phyloP scores from a whole-genome alignment of 2,113 vertebrate genomes.

The Myrmecobius fasciatus region DNA sequence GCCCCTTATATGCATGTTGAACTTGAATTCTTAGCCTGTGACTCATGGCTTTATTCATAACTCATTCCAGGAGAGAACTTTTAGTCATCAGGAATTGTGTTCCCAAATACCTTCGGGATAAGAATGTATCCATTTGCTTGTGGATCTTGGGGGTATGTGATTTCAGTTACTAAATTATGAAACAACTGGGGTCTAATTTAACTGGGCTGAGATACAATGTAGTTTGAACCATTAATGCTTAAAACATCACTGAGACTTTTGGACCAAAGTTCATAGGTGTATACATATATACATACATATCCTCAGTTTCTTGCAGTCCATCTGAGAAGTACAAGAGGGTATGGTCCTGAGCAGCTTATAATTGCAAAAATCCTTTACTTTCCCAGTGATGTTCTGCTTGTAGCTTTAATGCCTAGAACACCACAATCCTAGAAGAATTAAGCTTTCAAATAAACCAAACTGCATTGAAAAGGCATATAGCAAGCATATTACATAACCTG shows the following conservation, averaged over 20 bases:
- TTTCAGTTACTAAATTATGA: not conserved
- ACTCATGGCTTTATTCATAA: conserved; percentile 74
- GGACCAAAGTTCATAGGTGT: not conserved
- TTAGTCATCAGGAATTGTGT: not conserved
- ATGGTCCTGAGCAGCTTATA: not conserved
- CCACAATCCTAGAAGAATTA: not conserved
- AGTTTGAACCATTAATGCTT: not conserved
- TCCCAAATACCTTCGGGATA: conserved; percentile 62
- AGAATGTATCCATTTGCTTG: not conserved
- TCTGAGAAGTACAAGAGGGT: not conserved
- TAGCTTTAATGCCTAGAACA: not conserved
- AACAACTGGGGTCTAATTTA: not conserved
- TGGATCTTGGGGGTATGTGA: not conserved
- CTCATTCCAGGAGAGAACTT: conserved; percentile 58
- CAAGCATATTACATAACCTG: not conserved
- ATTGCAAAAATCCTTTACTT: not conserved
- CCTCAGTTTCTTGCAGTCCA: not conserved
- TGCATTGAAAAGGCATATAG: not conserved
- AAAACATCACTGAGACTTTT: not conserved
- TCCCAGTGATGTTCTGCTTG: not conserved
- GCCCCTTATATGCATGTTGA: conserved; percentile 37
- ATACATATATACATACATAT: not conserved
- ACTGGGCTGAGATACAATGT: not conserved
- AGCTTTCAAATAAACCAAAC: not conserved
- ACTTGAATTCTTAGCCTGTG: conserved; percentile 55